These are phyloP conservation scores for Hiodon alosoides DNA, from an alignment of 2,113 vertebrate genomes.

Conservation along the genomic window DNA sequence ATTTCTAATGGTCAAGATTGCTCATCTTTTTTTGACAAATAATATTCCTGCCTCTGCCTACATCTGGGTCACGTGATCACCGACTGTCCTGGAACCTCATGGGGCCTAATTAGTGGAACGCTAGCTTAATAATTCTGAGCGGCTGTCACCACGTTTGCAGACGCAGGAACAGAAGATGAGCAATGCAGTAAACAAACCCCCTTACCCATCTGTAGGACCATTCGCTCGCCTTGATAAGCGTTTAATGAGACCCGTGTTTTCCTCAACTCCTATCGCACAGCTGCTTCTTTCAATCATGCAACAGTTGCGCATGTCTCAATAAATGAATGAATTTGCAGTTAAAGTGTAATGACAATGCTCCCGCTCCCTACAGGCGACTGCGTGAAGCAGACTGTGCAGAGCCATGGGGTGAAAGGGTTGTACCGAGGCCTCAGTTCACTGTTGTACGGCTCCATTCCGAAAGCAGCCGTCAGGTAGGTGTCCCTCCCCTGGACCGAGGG, in stretches of 20 bases:
- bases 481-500: background rate
- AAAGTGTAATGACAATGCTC: background rate
- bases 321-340: too few relatives aligned
- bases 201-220: background rate
- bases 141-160: background rate
- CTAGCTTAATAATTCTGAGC: background rate
- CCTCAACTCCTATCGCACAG: background rate
- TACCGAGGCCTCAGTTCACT: conserved; percentile 83
- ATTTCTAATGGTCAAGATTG: background rate
- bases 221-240: background rate
- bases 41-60: background rate
- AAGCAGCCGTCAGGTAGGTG: conserved; percentile 83
- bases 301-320: background rate
- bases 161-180: background rate
- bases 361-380: conserved; percentile 65
- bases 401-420: conserved; percentile 76
- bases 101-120: background rate
- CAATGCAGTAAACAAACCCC: background rate
- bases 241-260: background rate
- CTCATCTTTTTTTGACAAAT: background rate
- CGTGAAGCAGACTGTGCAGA: conserved; percentile 75
- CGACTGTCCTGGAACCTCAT: background rate
- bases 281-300: background rate
- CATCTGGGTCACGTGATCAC: background rate
- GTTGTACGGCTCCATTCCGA: conserved; percentile 89